Evolutionary conservation across 2,113 vertebrate genomes (phyloP).

Genomic region (Phalacrocorax carbo): DNA sequence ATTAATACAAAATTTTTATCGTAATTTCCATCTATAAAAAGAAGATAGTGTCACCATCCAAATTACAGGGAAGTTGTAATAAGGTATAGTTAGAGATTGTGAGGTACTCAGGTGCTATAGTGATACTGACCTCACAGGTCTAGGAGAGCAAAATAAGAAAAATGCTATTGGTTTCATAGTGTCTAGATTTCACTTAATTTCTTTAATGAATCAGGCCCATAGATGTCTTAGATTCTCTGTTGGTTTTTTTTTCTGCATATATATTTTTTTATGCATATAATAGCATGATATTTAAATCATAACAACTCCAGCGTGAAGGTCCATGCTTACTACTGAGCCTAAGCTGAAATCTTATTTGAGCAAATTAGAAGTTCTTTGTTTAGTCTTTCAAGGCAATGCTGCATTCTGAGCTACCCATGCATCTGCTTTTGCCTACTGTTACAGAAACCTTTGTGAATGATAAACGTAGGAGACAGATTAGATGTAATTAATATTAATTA

Average conservation of each 20-base stretch:
- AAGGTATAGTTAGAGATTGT: background rate
- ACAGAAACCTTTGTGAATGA: background rate
- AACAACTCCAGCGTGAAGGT: background rate
- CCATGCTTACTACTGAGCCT: background rate
- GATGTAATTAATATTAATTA: background rate
- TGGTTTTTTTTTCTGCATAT: background rate
- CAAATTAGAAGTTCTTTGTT: background rate
- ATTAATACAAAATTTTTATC: background rate
- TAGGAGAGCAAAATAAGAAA: background rate
- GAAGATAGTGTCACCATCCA: background rate
- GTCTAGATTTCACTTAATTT: background rate
- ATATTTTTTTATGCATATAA: background rate
- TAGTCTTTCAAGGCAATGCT: background rate
- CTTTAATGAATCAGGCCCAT: background rate
- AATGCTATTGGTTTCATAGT: background rate
- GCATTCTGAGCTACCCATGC: background rate
- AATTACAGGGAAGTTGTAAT: background rate
- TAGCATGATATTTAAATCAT: background rate
- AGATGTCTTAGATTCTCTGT: background rate
- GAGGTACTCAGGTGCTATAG: background rate
- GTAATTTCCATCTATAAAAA: background rate
- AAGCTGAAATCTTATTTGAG: background rate
- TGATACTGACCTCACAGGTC: background rate
- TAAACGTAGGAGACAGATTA: background rate
- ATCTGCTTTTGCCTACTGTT: background rate